These are phyloP conservation scores for Puma concolor DNA, from an alignment of 2,113 vertebrate species.

Conservation along the genomic window DNA sequence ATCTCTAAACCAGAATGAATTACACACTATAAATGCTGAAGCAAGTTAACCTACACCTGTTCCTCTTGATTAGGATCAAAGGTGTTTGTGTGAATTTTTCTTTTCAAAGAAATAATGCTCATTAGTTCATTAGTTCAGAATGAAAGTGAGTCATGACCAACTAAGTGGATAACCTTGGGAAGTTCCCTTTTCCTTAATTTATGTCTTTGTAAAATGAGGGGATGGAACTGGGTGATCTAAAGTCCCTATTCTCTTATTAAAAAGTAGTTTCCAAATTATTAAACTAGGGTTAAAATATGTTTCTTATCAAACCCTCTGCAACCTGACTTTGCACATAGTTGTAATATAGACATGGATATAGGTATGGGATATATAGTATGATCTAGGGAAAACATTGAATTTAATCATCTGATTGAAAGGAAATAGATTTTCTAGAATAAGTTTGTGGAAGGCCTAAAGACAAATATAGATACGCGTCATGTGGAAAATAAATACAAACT, in stretches of 20 bases:
- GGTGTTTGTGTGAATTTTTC: background rate
- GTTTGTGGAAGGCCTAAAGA: background rate
- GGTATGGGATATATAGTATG: background rate
- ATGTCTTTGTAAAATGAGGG: background rate
- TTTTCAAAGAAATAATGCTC: background rate
- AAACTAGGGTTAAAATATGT: background rate
- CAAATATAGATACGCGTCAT: background rate
- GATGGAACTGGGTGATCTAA: background rate
- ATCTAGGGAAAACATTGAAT: background rate
- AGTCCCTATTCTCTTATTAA: background rate
- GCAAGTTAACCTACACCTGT: background rate
- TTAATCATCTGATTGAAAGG: background rate
- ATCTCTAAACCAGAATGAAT: background rate
- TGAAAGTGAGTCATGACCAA: background rate
- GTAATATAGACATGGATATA: background rate
- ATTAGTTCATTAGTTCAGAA: background rate
- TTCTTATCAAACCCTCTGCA: background rate
- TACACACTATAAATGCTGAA: background rate
- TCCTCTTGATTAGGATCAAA: background rate
- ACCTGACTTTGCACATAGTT: background rate
- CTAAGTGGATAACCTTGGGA: background rate
- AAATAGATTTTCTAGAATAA: background rate
- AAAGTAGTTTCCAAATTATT: background rate
- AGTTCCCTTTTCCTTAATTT: slow-evolving; percentile 17
- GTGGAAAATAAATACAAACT: background rate